These are phyloP conservation scores for Cairina moschata DNA, from an alignment of 2,113 vertebrate species.

Conservation along the genomic window DNA sequence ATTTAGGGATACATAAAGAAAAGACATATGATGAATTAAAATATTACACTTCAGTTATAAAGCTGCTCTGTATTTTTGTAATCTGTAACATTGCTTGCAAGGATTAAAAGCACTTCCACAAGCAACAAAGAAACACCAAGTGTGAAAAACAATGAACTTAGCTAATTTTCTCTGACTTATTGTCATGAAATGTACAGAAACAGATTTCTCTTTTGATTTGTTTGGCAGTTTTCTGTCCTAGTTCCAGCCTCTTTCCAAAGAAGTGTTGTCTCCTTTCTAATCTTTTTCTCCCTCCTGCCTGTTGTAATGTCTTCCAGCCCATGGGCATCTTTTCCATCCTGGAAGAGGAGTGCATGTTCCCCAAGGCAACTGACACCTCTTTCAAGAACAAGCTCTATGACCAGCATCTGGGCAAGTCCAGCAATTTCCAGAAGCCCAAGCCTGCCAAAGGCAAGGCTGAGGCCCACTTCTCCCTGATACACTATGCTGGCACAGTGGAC, in stretches of 20 bases:
- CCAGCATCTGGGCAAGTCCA: conserved; percentile 86
- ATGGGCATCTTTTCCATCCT: conserved; percentile 85
- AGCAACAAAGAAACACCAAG: not conserved
- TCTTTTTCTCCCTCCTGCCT: not conserved
- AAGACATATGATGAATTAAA: not conserved
- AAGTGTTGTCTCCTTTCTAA: not conserved
- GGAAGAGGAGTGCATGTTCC: conserved; percentile 89
- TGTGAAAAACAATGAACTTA: not conserved
- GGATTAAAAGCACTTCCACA: not conserved
- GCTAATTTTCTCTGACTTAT: not conserved
- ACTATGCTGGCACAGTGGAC: conserved; percentile 86
- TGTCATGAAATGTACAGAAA: not conserved
- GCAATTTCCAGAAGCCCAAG: conserved; percentile 89
- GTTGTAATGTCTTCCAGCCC: conserved; percentile 61
- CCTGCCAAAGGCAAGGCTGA: conserved; percentile 83
- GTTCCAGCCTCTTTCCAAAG: not conserved
- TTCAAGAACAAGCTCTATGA: conserved; percentile 89
- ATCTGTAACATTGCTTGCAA: not conserved
- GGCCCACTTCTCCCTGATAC: conserved; percentile 83
- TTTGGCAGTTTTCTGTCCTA: not conserved
- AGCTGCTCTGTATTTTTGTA: not conserved
- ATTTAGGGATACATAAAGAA: not conserved
- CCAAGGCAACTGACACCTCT: conserved; percentile 84
- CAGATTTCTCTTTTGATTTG: not conserved
- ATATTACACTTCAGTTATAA: not conserved